Base-by-base conservation (phyloP, 1,140 invertebrate species). In the Gonioctena quinquepunctata region DNA sequence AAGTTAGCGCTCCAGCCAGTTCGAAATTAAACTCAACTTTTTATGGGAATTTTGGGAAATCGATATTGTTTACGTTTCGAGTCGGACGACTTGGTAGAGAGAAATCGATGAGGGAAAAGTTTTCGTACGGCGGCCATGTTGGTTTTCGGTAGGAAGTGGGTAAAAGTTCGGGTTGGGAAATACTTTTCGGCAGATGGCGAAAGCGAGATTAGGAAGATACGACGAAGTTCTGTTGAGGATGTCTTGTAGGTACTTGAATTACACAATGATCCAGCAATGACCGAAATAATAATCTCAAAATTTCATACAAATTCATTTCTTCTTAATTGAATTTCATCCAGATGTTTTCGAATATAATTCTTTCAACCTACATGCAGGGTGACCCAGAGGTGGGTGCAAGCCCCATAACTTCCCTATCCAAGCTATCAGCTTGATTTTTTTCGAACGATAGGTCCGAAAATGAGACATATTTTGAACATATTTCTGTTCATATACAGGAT, bases 21-120 rank as follows among this genome's bases (percentile, higher is more conserved):
- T 80, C 75, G 79, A 77, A 80, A 80, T 80, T 80, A 80, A 80
- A 79, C 72, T 74, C 71, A 80, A 80, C 79, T 80, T 80, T 80
- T 80, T 80, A 80, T 80, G 77, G 75, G 79, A 80, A 80, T 79
- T 80, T 80, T 79, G 79, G 64, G 73, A 73, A 79, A 80, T 80
- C 79, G 79, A 80, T 79, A 76, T 66, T 80, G 79, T 80, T 80
- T 80, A 80, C 78, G 63, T 80, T 77, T 78, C 16, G 64, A 69
- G n/a, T 60, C 27, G 23, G 19, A 63, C 65, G 19, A 63, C 65
- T 26, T 42, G 23, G 61, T 49, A 26, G 26, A 23, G 69, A 54
- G 50, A 66, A 69, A 74, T 74, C 72, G 69, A 74, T 74, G 28
- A 26, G 16, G 33, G 52, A 63, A 63, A 63, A 42, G 16, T 60